Evolutionary conservation across 2,888 invertebrate genomes (phyloP).

Genomic region (Ischnus inquisitorius): DNA sequence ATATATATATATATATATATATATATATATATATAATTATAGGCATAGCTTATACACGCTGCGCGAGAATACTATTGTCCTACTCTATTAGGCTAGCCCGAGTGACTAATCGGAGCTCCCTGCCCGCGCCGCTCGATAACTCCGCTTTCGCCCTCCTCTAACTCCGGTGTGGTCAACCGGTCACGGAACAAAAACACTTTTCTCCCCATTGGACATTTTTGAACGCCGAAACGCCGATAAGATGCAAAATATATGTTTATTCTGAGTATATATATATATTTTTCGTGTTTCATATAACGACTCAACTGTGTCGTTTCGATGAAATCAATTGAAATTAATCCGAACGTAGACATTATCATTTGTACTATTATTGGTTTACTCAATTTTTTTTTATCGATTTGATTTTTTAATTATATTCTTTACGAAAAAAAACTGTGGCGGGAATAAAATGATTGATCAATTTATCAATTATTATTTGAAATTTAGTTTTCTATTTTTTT

Average conservation of each 20-base stretch:
- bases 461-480: no score
- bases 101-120: constrained; percentile 50
- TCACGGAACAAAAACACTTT: constrained; percentile 32
- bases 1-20: background rate
- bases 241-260: background rate
- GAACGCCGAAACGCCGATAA: background rate
- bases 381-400: no score
- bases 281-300: no score
- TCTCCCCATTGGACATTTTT: background rate
- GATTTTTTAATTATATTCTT: no score
- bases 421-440: no score
- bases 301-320: no score
- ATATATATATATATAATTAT: constrained; percentile 2
- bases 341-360: no score
- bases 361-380: no score
- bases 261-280: background rate
- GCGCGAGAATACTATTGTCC: background rate
- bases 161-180: constrained; percentile 29
- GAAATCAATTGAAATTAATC: no score
- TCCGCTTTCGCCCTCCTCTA: background rate
- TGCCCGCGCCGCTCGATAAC: constrained; percentile 38
- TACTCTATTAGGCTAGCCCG: constrained; percentile 13
- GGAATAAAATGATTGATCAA: no score
- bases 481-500: no score
- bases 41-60: background rate